Evolutionary conservation across 2,797 vertebrate species (phyloP).

Genomic region (Oreortyx pictus): DNA sequence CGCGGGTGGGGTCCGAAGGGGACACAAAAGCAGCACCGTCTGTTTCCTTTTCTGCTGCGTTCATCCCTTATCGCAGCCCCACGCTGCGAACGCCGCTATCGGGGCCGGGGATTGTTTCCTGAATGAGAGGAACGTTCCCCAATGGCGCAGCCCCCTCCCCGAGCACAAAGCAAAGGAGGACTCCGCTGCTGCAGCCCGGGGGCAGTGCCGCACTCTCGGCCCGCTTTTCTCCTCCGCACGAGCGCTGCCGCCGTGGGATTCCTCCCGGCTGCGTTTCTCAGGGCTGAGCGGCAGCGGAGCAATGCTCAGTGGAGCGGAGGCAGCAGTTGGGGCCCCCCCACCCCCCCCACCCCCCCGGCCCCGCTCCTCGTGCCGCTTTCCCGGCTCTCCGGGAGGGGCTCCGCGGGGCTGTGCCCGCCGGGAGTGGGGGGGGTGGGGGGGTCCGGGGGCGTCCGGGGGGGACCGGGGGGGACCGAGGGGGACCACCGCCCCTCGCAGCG

Average conservation of each 20-base stretch:
- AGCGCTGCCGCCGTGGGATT: conserved; percentile 12
- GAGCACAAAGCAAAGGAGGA: rapidly evolving
- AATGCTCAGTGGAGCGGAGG: conserved; percentile 57
- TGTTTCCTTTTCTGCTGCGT: background rate
- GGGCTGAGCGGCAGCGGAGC: rapidly evolving
- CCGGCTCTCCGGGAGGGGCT: background rate
- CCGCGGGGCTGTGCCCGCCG: no score
- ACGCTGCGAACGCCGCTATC: background rate
- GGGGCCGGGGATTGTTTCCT: conserved; percentile 11
- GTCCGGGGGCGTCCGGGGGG: no score
- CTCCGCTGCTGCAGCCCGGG: rapidly evolving
- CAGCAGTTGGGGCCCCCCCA: conserved; percentile 28
- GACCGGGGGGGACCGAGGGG: no score
- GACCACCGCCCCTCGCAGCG: no score
- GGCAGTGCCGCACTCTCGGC: background rate
- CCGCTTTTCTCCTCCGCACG: conserved; percentile 12
- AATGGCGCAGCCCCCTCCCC: rapidly evolving
- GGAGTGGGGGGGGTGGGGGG: no score
- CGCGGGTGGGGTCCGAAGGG: rapidly evolving
- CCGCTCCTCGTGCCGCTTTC: background rate
- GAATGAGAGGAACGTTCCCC: background rate
- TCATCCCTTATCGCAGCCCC: background rate
- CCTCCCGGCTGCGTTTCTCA: background rate
- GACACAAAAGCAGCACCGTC: background rate
- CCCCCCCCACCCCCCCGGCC: background rate